phyloP scores from a whole-genome alignment of 1,140 invertebrate genomes.

The Lepidotrigona ventralis region DNA sequence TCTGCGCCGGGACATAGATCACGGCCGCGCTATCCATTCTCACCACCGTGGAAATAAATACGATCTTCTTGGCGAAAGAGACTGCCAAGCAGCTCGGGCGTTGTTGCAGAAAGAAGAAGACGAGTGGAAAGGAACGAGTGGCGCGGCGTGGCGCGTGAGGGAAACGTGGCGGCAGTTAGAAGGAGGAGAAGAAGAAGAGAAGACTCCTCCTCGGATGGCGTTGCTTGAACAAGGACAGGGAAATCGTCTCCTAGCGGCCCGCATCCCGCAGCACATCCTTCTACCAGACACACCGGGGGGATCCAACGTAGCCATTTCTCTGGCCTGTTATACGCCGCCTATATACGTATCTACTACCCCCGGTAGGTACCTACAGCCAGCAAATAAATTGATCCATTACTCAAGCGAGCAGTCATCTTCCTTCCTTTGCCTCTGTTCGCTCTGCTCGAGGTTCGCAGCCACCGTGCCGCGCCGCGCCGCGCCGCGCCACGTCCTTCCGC shows the following conservation, averaged over 20 bases:
- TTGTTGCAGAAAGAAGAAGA: conserved; percentile 24
- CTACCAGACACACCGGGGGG: conserved; percentile 70
- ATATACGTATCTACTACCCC: conserved; percentile 67
- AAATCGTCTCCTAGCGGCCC: conserved; percentile 73
- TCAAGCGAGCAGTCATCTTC: conserved; percentile 77
- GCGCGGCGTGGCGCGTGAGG: neutral
- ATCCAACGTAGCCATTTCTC: conserved; percentile 73
- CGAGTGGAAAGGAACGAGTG: neutral
- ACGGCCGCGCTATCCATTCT: conserved; percentile 75
- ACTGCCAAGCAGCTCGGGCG: conserved; percentile 39
- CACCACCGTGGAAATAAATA: conserved; percentile 76
- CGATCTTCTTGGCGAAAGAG: conserved; percentile 70
- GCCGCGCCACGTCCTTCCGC: conserved; percentile 2
- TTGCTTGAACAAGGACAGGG: conserved; percentile 62
- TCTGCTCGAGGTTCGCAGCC: conserved; percentile 38
- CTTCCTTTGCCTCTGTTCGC: conserved; percentile 65
- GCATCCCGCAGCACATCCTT: conserved; percentile 76
- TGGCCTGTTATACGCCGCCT: conserved; percentile 67
- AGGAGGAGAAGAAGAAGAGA: conserved; percentile 33
- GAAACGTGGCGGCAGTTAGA: conserved; percentile 35
- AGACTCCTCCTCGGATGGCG: neutral
- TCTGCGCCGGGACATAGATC: conserved; percentile 77
- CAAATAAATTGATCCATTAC: conserved; percentile 80
- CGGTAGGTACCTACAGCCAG: conserved; percentile 65
- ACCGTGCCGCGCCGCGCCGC: no score